Evolutionary conservation across 2,113 vertebrate genomes (phyloP).

Genomic region (Azemiops feae): DNA sequence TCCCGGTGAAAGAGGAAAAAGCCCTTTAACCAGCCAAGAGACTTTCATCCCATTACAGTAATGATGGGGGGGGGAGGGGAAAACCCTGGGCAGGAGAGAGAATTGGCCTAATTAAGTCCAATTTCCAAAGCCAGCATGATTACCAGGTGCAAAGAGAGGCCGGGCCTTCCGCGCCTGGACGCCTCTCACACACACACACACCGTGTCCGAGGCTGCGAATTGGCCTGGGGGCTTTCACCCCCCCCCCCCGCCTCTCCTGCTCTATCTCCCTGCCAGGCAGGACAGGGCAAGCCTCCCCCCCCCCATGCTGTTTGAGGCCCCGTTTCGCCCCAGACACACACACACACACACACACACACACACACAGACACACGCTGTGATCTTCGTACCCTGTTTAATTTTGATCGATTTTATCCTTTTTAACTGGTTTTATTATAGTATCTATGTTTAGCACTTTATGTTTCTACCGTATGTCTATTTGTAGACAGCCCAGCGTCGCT

Average conservation of each 20-base stretch:
- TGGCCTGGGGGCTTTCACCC: neutral
- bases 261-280: accelerated
- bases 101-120: conserved; percentile 80
- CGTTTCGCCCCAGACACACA: too few species aligned
- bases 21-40: too few species aligned
- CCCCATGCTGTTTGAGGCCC: neutral
- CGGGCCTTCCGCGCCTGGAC: conserved; percentile 51
- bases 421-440: too few species aligned
- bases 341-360: too few species aligned
- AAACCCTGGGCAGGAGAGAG: conserved; percentile 64
- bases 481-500: too few species aligned
- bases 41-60: conserved; percentile 81
- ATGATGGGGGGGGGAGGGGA: conserved; percentile 48
- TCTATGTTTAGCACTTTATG: too few species aligned
- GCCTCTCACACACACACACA: too few species aligned
- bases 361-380: too few species aligned
- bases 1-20: too few species aligned
- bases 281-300: neutral
- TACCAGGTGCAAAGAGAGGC: conserved; percentile 52
- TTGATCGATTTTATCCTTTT: too few species aligned
- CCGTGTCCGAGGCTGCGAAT: neutral
- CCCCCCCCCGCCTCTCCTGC: accelerated
- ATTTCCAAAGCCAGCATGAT: conserved; percentile 66
- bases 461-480: too few species aligned
- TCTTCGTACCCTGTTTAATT: too few species aligned